These are phyloP conservation scores for Lampris megalopsis DNA, from an alignment of 2,113 vertebrate genomes.

Conservation along the genomic window DNA sequence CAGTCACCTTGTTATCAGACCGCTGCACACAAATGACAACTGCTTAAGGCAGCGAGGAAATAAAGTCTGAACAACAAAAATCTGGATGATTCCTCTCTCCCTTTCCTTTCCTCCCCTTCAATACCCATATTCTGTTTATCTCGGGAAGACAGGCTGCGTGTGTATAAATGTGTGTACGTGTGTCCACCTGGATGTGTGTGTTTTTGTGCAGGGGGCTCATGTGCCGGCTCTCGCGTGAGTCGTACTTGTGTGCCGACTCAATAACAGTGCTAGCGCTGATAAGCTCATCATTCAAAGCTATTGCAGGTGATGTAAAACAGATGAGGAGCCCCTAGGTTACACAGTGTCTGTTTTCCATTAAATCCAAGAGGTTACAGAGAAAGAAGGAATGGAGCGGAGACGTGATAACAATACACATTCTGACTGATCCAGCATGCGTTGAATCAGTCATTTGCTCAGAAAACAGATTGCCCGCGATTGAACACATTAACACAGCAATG, in stretches of 20 bases:
- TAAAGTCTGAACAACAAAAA: slow-evolving; percentile 18
- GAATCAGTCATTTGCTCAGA: not conserved
- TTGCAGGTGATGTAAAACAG: slow-evolving; percentile 71
- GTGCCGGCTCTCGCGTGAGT: not conserved
- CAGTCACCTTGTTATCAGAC: slow-evolving; percentile 6
- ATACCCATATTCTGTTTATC: slow-evolving; percentile 48
- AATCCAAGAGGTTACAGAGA: slow-evolving; percentile 58
- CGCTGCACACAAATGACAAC: slow-evolving; percentile 26
- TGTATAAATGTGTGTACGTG: slow-evolving; percentile 13
- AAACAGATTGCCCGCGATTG: slow-evolving; percentile 36
- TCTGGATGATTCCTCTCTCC: slow-evolving; percentile 32
- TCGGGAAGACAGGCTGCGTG: slow-evolving; percentile 24
- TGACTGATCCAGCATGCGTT: no score
- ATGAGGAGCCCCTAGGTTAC: slow-evolving; percentile 62
- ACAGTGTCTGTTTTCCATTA: slow-evolving; percentile 67
- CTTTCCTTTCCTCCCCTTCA: slow-evolving; percentile 13
- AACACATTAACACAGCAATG: slow-evolving; percentile 30
- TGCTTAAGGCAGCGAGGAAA: slow-evolving; percentile 14
- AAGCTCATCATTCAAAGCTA: slow-evolving; percentile 69
- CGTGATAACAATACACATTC: slow-evolving; percentile 53
- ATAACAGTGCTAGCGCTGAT: slow-evolving; percentile 45
- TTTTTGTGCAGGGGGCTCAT: slow-evolving; percentile 9
- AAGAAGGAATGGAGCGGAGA: slow-evolving; percentile 22
- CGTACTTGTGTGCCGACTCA: slow-evolving; percentile 30
- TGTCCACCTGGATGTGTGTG: not conserved